A percentile compares a stretch with the other conserved stretches of the same genome.
Conservation (phyloP, 2,888 invertebrate genomes). For the Parapristionchus giblindavisi region DNA sequence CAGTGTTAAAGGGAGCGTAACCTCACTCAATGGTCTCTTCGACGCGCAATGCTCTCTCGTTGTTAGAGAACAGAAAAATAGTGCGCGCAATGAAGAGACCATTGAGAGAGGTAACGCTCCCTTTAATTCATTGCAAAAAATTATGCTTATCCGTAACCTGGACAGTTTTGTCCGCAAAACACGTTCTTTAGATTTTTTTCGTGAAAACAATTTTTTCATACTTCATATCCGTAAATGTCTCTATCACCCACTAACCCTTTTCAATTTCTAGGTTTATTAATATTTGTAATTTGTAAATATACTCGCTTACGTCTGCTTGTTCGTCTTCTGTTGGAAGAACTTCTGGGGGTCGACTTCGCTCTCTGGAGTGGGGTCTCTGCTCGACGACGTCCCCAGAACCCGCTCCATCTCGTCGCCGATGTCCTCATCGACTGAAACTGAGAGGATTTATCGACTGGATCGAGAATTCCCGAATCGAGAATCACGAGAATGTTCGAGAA, state of each 20-base stretch:
- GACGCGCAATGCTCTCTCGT: no score
- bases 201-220: no score
- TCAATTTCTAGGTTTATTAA: neutral
- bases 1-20: no score
- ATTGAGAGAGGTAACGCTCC: no score
- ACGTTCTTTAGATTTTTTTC: no score
- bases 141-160: no score
- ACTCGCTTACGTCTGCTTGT: neutral
- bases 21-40: no score
- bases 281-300: neutral
- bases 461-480: neutral
- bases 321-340: neutral
- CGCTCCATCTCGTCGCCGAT: slow-evolving; percentile 32
- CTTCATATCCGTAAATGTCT: no score
- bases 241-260: neutral
- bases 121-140: no score
- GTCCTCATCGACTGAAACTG: slow-evolving; percentile 37
- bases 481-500: neutral
- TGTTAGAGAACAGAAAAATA: no score
- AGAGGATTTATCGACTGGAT: neutral
- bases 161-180: no score
- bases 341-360: neutral
- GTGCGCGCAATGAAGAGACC: no score
- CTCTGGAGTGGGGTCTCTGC: neutral
- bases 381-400: slow-evolving; percentile 26